Percentiles rank a stretch among this genome's conserved stretches.
Conservation (phyloP, 2,888 invertebrate genomes). For the Pseudanteris insignis region DNA sequence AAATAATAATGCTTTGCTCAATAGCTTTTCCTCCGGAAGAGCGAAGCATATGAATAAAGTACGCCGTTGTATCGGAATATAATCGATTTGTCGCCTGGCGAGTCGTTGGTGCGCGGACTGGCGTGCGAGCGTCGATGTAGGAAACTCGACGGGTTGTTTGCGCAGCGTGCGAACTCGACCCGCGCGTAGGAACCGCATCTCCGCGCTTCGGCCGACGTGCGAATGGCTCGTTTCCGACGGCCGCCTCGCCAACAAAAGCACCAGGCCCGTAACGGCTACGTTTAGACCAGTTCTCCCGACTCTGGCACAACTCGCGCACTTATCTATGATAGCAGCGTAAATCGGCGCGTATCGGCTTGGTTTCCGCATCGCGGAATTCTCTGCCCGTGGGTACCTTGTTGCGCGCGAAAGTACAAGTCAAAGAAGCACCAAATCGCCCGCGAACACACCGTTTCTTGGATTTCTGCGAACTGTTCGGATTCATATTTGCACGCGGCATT, state of each 20-base stretch:
- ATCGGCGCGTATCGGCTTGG: constrained; percentile 29
- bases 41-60: no score
- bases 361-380: constrained; percentile 39
- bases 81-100: constrained; percentile 43
- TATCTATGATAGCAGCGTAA: constrained; percentile 42
- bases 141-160: constrained; percentile 36
- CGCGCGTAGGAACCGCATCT: constrained; percentile 33
- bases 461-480: constrained; percentile 20
- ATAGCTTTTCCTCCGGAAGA: no score
- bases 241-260: constrained; percentile 42
- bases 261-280: no score
- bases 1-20: constrained; percentile 21
- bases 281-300: constrained; percentile 41
- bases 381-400: constrained; percentile 16
- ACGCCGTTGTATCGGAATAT: constrained; percentile 39
- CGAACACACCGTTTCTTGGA: constrained; percentile 25
- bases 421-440: constrained; percentile 28
- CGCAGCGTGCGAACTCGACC: constrained; percentile 46
- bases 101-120: constrained; percentile 3
- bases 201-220: constrained; percentile 29
- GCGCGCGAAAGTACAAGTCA: constrained; percentile 35
- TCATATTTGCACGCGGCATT: constrained; percentile 16
- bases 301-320: constrained; percentile 15
- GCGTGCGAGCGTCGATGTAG: constrained; percentile 9
- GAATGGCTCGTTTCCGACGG: constrained; percentile 31